Evolutionary conservation across 2,888 invertebrate genomes (phyloP).

Genomic region (Synergus umbraculus): DNA sequence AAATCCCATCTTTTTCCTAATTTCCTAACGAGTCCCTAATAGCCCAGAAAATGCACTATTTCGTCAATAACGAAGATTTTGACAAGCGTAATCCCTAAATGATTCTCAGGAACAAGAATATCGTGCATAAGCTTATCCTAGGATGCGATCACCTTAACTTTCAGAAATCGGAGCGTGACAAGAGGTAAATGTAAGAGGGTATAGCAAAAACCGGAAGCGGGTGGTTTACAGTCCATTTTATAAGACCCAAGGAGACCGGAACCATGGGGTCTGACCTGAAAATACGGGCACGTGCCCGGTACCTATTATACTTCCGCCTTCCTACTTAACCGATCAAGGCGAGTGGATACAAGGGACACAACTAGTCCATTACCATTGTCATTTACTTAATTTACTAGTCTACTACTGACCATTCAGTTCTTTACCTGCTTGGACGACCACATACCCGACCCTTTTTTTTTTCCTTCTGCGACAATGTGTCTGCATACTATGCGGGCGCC

Average conservation of each 20-base stretch:
- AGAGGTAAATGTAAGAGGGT: neutral
- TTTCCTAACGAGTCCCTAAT: neutral
- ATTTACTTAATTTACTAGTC: conserved; percentile 13
- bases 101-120: neutral
- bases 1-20: neutral
- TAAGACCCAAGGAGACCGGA: conserved; percentile 62
- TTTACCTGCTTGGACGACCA: conserved; percentile 31
- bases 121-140: neutral
- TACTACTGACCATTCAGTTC: conserved; percentile 34
- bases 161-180: neutral
- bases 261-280: conserved; percentile 56
- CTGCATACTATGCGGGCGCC: conserved; percentile 35
- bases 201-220: conserved; percentile 17
- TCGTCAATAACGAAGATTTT: neutral
- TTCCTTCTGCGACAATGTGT: conserved; percentile 9
- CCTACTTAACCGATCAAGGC: conserved; percentile 15
- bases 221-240: neutral
- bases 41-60: neutral
- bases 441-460: conserved; percentile 27
- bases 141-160: neutral
- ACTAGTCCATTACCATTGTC: conserved; percentile 55
- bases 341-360: conserved; percentile 44
- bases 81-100: neutral
- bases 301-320: conserved; percentile 41
- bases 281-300: conserved; percentile 73